Evolutionary conservation across 1,140 invertebrate genomes (phyloP), one percentile per base, ranked within the genome.

Genomic region (Copidosoma floridanum): DNA sequence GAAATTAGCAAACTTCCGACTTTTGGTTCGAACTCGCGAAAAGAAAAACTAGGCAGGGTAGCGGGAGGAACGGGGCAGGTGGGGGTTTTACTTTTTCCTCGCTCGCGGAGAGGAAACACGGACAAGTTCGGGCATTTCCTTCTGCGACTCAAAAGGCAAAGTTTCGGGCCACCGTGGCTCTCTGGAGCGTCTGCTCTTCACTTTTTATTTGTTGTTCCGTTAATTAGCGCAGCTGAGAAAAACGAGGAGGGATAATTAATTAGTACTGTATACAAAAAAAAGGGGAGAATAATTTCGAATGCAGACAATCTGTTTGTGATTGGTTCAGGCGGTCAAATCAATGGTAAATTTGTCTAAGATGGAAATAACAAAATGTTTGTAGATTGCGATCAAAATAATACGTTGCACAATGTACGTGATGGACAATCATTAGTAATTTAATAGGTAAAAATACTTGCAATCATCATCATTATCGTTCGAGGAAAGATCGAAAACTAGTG

Each of bases 1-100:
- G 59, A 69, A 71, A 71, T 71, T 71, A 71, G 65, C 65, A 68
- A 71, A 68, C 65, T 71, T 71, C 61, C 40, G 57, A 50, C 56
- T 50, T n/a, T n/a, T 40, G 23, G 57, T 44, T 52, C 32, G 32
- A 54, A 54, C 51, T 61, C 38, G 24, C 27, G 50, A 24, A 43
- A 47, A 51, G 40, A 58, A 64, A 46, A 48, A 41, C 12, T 24
- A 56, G 52, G 41, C 32, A 46, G 51, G 21, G 32, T 1, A 32
- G 57, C 7, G 41, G 14, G n/a, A 53, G 54, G 47, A 40, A 54
- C n/a, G 29, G 51, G 29, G 51, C 5, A 59, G 44, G 35, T 50
- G 47, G 41, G 47, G 8, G 59, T n/a, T n/a, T n/a, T n/a, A 50
- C 70, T 71, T 66, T 67, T 67, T 63, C 47, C 62, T 67, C 53